Base-by-base conservation (phyloP, 1,140 invertebrate genomes). In the Platyura marginata region DNA sequence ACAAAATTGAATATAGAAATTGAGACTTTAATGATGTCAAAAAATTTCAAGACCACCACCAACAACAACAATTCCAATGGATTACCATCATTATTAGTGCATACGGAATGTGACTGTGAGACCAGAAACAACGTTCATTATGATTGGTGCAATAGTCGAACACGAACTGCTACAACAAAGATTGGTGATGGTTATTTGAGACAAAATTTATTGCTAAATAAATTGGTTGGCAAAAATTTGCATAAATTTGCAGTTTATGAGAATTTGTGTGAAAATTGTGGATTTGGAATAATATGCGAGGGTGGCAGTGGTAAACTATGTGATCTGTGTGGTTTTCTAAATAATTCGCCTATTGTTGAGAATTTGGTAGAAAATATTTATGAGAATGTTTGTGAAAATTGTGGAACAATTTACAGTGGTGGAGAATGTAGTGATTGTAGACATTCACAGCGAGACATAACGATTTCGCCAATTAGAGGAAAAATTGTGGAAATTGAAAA, bases 231-330 rank as follows among this genome's bases (percentile, higher is more conserved):
- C 10, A 18, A 38, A 6, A n/a, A 38, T 18, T 18, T 38, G 4
- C 36, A 38, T 18, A n/a, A 15, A 4, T 34, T 34, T 13, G 32
- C 32, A n/a, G 32, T 34, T 15, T 34, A 20, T 18, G 36, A 38
- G 19, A 38, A 21, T 20, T 38, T 38, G 16, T 38, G 36, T 18
- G 36, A 38, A 38, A 18, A 18, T 38, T 38, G 36, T 38, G 36
- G 36, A 18, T 38, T 38, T 38, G 16, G n/a, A 4, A 38, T 18
- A 4, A 29, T 29, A 29, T 8, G 25, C n/a, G n/a, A n/a, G n/a
- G n/a, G n/a, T n/a, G n/a, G n/a, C n/a, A n/a, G n/a, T n/a, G 25
- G 25, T 13, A 29, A 29, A 6, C 6, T 13, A 29, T 29, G 25
- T 29, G 25, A 29, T 13, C 25, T 29, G 13, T 29, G 25, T 13